phyloP scores from a whole-genome alignment of 2,113 vertebrate species.

The Notechis scutatus region DNA sequence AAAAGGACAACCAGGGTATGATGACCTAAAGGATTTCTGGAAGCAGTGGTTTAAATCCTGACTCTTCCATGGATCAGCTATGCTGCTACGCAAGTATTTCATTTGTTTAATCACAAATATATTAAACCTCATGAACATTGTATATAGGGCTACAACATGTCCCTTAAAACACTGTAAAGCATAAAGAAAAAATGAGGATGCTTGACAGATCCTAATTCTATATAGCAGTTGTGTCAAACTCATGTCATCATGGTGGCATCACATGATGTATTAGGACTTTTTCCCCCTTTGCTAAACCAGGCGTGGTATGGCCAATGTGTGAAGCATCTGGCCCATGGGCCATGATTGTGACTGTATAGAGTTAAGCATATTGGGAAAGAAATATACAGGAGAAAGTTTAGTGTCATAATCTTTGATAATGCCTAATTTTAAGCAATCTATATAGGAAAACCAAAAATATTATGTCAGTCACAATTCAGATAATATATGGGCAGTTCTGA shows the following conservation, averaged over 20 bases:
- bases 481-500: background rate
- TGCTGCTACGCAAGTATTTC: background rate
- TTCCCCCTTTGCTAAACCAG: too few relatives aligned
- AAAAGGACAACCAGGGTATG: background rate
- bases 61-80: background rate
- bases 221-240: background rate
- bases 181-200: conserved; percentile 41
- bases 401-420: background rate
- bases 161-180: conserved; percentile 29
- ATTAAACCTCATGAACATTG: conserved; percentile 57
- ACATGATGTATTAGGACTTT: too few relatives aligned
- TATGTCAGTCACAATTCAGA: background rate
- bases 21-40: background rate
- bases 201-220: conserved; percentile 16
- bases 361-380: conserved; percentile 12
- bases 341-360: background rate
- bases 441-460: background rate
- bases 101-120: conserved; percentile 51
- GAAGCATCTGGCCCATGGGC: too few relatives aligned
- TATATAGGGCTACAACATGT: conserved; percentile 35
- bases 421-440: background rate
- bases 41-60: background rate
- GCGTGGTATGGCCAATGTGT: too few relatives aligned
- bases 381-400: background rate
- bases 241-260: too few relatives aligned